Evolutionary conservation across 2,797 vertebrate species (phyloP).

Genomic region (Brachyalestes nurse): DNA sequence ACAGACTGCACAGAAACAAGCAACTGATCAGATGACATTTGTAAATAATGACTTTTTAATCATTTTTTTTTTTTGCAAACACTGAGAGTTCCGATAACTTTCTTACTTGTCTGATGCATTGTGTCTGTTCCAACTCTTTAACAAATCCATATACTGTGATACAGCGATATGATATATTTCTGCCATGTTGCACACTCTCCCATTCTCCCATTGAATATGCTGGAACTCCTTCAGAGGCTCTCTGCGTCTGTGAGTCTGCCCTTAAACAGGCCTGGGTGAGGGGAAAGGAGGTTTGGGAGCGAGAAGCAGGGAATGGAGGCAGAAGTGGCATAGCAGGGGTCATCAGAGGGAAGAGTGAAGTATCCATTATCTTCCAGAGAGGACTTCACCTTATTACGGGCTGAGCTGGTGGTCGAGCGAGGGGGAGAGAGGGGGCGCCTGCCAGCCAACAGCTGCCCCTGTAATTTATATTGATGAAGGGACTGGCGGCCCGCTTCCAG

Average conservation of each 20-base stretch:
- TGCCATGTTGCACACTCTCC: background rate
- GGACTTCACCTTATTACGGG: constrained; percentile 54
- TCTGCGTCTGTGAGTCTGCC: background rate
- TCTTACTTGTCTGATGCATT: too few species aligned
- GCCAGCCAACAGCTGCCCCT: constrained; percentile 81
- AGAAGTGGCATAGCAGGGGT: constrained; percentile 33
- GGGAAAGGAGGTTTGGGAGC: background rate
- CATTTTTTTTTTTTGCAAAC: too few species aligned
- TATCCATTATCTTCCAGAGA: constrained; percentile 59
- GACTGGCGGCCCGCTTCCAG: constrained; percentile 74
- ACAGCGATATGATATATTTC: background rate
- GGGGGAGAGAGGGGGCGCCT: constrained; percentile 58
- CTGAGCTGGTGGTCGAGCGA: constrained; percentile 31
- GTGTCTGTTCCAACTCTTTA: background rate
- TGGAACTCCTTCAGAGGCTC: background rate
- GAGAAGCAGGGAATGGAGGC: constrained; percentile 8
- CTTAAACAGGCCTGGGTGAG: background rate
- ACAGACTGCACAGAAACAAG: too few species aligned
- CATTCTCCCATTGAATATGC: background rate
- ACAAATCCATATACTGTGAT: background rate
- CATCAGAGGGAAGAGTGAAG: constrained; percentile 51
- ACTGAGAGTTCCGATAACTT: too few species aligned
- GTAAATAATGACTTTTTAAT: too few species aligned
- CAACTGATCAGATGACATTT: too few species aligned
- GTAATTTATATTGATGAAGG: constrained; percentile 84